phyloP scores from a whole-genome alignment of 1,140 invertebrate genomes.

The Micrasema longulum region DNA sequence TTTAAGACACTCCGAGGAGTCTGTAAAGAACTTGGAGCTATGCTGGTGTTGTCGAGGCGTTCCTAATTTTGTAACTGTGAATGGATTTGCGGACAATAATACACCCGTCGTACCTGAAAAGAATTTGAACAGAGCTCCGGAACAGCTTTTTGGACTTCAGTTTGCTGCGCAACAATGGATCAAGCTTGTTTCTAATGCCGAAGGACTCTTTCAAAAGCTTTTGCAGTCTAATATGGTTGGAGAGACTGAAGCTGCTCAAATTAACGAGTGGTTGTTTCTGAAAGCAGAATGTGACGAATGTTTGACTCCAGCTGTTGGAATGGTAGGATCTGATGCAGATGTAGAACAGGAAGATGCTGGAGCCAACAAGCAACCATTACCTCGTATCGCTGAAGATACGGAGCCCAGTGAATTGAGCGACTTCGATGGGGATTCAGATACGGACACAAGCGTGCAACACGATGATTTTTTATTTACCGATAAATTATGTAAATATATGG shows the following conservation, averaged over 20 bases:
- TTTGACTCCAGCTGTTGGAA: conserved; percentile 72
- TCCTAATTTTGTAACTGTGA: conserved; percentile 75
- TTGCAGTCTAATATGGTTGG: conserved; percentile 72
- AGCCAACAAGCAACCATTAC: conserved; percentile 62
- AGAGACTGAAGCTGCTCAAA: conserved; percentile 78
- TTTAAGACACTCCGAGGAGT: conserved; percentile 72
- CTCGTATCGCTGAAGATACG: conserved; percentile 68
- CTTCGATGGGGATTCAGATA: conserved; percentile 75
- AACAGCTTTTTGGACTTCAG: conserved; percentile 75
- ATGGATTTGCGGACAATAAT: conserved; percentile 75
- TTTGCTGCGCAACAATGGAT: conserved; percentile 86
- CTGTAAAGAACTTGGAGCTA: conserved; percentile 73
- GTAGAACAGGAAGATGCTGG: conserved; percentile 72
- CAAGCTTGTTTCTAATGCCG: conserved; percentile 84
- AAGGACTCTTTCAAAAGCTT: conserved; percentile 82
- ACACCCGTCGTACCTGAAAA: conserved; percentile 68
- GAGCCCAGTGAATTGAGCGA: conserved; percentile 68
- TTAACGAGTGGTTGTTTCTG: conserved; percentile 86
- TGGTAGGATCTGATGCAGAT: conserved; percentile 72
- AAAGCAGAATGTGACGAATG: conserved; percentile 89
- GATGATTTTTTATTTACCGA: conserved; percentile 74
- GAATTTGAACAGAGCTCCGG: conserved; percentile 61
- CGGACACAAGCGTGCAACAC: conserved; percentile 72
- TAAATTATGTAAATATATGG: conserved; percentile 78
- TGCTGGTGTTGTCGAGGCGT: conserved; percentile 72